phyloP scores from a whole-genome alignment of 2,888 invertebrate species.

The Mythimna pallens region DNA sequence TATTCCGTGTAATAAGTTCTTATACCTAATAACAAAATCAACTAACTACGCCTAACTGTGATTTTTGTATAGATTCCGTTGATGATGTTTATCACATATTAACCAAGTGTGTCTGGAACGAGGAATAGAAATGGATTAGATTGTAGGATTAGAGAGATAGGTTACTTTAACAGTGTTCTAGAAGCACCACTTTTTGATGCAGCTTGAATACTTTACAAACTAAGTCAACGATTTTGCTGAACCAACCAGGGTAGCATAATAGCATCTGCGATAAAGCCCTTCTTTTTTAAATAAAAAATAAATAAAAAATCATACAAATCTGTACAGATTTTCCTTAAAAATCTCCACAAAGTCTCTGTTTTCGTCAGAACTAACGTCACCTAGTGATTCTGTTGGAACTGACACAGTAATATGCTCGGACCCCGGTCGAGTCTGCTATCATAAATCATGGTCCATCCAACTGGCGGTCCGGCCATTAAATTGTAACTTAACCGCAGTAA shows the following conservation, averaged over 20 bases:
- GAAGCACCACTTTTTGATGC: no score
- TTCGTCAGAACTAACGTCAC: conserved; percentile 18
- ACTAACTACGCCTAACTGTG: no score
- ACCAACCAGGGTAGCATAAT: no score
- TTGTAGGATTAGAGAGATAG: neutral
- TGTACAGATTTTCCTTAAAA: neutral
- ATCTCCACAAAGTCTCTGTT: neutral
- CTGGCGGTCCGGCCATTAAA: conserved; percentile 37
- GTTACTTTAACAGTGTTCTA: no score
- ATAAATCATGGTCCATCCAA: conserved; percentile 46
- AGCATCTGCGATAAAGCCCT: no score
- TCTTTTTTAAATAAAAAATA: neutral
- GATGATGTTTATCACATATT: neutral
- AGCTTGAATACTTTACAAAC: no score
- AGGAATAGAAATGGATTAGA: neutral
- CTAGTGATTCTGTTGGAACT: conserved; percentile 29
- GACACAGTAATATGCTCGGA: conserved; percentile 28
- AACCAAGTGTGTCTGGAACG: neutral
- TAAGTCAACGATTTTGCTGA: no score
- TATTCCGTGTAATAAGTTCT: no score
- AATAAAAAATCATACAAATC: no score
- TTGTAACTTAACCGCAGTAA: conserved; percentile 53
- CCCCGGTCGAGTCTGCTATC: conserved; percentile 9
- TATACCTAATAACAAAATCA: no score
- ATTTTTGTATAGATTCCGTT: neutral